Percentiles rank a stretch among this genome's conserved stretches.
Conservation (phyloP, 2,888 invertebrate species). For the Lacanobia wlatinum region DNA sequence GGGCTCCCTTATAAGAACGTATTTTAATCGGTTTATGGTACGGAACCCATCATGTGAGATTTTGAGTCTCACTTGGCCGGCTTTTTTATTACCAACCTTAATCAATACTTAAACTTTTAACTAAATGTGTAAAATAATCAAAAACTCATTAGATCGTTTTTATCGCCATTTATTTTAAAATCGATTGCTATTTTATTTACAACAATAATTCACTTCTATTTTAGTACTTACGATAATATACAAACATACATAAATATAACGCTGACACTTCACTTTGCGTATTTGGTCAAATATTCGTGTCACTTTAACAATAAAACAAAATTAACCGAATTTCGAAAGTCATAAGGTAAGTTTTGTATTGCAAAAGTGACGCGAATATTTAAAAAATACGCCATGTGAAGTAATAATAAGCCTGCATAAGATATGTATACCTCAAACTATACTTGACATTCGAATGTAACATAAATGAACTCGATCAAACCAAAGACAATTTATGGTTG, state of each 20-base stretch:
- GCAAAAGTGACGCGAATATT: too few species aligned
- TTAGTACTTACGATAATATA: neutral
- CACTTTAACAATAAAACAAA: too few species aligned
- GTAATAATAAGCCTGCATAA: neutral
- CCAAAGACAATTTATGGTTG: too few species aligned
- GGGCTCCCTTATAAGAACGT: too few species aligned
- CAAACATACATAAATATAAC: neutral
- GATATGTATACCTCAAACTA: neutral
- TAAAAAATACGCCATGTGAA: too few species aligned
- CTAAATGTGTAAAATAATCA: slow-evolving; percentile 52
- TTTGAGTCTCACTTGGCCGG: too few species aligned
- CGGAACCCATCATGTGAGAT: too few species aligned
- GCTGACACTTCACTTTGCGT: too few species aligned
- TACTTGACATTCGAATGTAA: neutral
- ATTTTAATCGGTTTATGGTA: too few species aligned
- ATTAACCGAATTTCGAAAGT: too few species aligned
- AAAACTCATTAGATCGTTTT: slow-evolving; percentile 50
- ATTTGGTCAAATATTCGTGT: too few species aligned
- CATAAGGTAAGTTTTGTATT: too few species aligned
- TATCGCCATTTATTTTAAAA: slow-evolving; percentile 41
- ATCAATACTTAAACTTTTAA: slow-evolving; percentile 14
- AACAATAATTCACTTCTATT: slow-evolving; percentile 23
- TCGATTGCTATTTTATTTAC: slow-evolving; percentile 10
- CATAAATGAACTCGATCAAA: neutral
- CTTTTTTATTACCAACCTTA: neutral